Percentiles rank a stretch among this genome's conserved stretches.
phyloP scores from a whole-genome alignment of 1,140 invertebrate genomes.

The Globodera rostochiensis region DNA sequence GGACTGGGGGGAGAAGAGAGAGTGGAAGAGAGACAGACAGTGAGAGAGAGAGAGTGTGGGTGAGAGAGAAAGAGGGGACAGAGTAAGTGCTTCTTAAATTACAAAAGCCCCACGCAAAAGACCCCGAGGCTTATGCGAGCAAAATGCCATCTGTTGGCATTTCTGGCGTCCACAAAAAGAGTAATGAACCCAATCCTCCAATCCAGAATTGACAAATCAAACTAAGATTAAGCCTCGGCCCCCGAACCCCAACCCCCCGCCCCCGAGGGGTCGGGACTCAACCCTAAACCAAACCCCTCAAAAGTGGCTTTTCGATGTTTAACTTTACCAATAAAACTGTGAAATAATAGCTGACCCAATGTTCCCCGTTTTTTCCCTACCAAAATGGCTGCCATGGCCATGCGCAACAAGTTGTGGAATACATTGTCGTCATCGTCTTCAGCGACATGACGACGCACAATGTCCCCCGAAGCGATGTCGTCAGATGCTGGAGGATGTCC shows the following conservation, averaged over 20 bases:
- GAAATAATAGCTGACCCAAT: too few species aligned
- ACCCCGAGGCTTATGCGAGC: not conserved
- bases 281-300: not conserved
- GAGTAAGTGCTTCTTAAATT: not conserved
- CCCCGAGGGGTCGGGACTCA: too few species aligned
- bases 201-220: too few species aligned
- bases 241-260: too few species aligned
- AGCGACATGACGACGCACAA: not conserved
- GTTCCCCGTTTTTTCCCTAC: not conserved
- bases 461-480: too few species aligned
- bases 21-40: too few species aligned
- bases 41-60: not conserved
- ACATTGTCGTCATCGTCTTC: not conserved
- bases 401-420: constrained; percentile 7
- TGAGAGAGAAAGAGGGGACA: not conserved
- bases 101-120: not conserved
- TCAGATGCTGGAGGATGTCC: not conserved
- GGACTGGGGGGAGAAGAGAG: not conserved
- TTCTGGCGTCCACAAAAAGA: too few species aligned
- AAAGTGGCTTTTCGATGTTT: too few species aligned
- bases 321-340: not conserved
- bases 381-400: constrained; percentile 14
- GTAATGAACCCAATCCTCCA: too few species aligned
- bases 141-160: too few species aligned
- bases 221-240: too few species aligned